A percentile compares a stretch with the other conserved stretches of the same genome.
Evolutionary conservation across 2,113 vertebrate genomes (phyloP).

Genomic region (Dryoscopus gambensis): DNA sequence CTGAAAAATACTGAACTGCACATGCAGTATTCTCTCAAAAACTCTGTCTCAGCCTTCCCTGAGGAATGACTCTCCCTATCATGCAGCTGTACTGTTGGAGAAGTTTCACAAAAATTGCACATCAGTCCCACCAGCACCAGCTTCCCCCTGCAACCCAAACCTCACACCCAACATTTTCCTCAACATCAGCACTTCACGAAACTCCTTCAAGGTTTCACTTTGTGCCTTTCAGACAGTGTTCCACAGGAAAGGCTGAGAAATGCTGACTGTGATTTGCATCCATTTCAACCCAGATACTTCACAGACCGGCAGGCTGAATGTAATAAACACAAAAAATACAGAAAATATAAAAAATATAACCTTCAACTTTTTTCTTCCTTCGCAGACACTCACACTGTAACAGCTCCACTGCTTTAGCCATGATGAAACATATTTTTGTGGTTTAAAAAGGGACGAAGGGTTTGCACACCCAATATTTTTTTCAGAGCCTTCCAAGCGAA

Average conservation of each 20-base stretch:
- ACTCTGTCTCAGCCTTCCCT: not conserved
- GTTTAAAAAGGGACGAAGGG: not conserved
- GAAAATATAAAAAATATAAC: not conserved
- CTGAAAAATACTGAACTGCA: not conserved
- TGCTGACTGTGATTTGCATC: not conserved
- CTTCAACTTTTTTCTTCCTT: not conserved
- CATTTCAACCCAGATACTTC: not conserved
- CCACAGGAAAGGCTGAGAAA: not conserved
- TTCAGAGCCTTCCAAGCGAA: not conserved
- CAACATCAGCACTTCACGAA: not conserved
- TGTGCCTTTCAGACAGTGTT: not conserved
- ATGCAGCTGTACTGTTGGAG: not conserved
- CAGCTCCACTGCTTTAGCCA: not conserved
- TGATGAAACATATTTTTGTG: fast-evolving
- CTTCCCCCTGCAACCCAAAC: not conserved
- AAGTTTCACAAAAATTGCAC: not conserved
- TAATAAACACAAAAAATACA: not conserved
- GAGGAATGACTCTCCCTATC: fast-evolving
- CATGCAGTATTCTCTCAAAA: not conserved
- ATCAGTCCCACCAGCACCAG: not conserved
- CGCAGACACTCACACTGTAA: not conserved
- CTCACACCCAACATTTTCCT: not conserved
- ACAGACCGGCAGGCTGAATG: fast-evolving
- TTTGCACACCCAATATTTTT: not conserved
- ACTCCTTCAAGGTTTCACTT: not conserved